Conservation (phyloP, 1,140 invertebrate genomes). For the Caenorhabditis tropicalis region DNA sequence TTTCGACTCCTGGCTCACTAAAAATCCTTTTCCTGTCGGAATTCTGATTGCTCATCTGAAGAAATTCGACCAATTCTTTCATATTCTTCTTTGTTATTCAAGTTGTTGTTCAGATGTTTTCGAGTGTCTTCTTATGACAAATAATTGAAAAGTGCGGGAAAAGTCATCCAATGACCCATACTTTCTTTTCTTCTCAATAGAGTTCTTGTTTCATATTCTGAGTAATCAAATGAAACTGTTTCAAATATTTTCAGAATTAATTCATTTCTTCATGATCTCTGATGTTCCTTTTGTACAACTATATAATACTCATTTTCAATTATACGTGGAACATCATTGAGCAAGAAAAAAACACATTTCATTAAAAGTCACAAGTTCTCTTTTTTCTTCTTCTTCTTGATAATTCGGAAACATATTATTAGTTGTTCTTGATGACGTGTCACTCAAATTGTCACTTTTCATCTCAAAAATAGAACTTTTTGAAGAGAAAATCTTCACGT, state of each 20-base stretch:
- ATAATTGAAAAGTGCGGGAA: too few species aligned
- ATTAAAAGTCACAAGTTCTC: conserved; percentile 2
- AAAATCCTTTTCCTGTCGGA: too few species aligned
- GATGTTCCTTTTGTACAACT: neutral
- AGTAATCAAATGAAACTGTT: too few species aligned
- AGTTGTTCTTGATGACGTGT: neutral
- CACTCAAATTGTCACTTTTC: neutral
- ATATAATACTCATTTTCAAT: neutral
- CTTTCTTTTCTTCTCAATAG: too few species aligned
- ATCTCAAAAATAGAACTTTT: neutral
- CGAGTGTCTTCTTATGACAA: too few species aligned
- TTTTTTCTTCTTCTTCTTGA: neutral
- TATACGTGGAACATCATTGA: neutral
- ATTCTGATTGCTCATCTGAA: too few species aligned
- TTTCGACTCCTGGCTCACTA: too few species aligned
- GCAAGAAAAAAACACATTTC: neutral
- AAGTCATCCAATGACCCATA: too few species aligned
- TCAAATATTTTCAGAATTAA: neutral
- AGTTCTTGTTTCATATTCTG: too few species aligned
- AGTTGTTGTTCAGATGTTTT: too few species aligned
- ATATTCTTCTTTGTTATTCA: too few species aligned
- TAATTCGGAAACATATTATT: neutral
- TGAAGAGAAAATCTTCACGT: neutral
- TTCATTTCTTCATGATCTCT: neutral
- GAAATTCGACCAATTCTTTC: too few species aligned